Evolutionary conservation across 2,797 vertebrate species (phyloP).

Genomic region (Threskiornis aethiopicus): DNA sequence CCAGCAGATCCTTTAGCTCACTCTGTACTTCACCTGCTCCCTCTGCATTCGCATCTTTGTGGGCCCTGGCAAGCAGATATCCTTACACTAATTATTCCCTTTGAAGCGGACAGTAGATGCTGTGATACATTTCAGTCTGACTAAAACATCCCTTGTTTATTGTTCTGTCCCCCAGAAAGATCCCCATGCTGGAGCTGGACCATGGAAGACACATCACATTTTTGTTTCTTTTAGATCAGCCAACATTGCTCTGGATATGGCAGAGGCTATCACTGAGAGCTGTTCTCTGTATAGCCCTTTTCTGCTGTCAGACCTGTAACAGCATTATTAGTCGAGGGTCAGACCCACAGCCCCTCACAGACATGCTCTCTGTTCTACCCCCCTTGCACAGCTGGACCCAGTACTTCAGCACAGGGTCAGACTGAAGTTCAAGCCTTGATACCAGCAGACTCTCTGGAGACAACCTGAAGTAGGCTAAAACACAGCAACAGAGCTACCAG

Average conservation of each 20-base stretch:
- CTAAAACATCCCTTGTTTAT: background rate
- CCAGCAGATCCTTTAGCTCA: background rate
- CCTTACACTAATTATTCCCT: background rate
- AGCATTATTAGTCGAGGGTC: background rate
- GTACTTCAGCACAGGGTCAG: background rate
- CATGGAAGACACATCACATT: accelerated
- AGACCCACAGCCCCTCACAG: background rate
- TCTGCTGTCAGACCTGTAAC: background rate
- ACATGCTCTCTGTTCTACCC: accelerated
- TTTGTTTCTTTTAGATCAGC: background rate
- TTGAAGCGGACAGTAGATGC: background rate
- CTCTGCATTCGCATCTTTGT: background rate
- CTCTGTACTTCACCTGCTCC: background rate
- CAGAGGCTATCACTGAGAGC: accelerated
- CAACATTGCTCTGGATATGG: accelerated
- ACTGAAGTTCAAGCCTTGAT: background rate
- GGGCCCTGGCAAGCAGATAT: background rate
- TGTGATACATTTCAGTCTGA: background rate
- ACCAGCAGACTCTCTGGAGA: background rate
- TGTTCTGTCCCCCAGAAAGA: background rate
- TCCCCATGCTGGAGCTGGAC: background rate
- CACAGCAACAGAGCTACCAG: background rate
- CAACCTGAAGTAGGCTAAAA: background rate
- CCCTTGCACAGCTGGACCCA: background rate
- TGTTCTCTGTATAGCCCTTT: background rate